Conservation (phyloP, 2,113 vertebrate species). For the Xiphias gladius region DNA sequence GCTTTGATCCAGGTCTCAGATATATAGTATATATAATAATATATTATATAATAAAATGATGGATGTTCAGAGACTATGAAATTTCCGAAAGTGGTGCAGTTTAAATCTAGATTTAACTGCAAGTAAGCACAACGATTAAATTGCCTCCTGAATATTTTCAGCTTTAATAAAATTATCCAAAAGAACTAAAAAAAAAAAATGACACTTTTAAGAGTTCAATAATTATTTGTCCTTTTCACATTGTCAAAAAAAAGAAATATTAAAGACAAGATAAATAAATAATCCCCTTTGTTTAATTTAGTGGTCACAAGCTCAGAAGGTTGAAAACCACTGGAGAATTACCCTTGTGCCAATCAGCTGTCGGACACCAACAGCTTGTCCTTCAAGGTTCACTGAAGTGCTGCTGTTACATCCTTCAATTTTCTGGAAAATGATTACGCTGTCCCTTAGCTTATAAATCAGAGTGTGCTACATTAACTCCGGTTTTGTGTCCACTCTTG, state of each 20-base stretch:
- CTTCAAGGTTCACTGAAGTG: constrained; percentile 46
- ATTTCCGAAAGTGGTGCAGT: too few species aligned
- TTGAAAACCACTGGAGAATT: constrained; percentile 30
- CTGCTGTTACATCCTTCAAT: constrained; percentile 22
- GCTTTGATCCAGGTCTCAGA: too few species aligned
- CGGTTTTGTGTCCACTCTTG: constrained; percentile 8
- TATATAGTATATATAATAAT: too few species aligned
- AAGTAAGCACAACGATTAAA: background rate
- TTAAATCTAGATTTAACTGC: too few species aligned
- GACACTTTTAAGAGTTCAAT: background rate
- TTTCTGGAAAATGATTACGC: constrained; percentile 31
- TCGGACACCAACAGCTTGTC: constrained; percentile 43
- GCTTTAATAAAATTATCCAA: too few species aligned
- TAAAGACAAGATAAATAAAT: constrained; percentile 4
- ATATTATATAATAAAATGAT: too few species aligned
- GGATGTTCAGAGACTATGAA: too few species aligned
- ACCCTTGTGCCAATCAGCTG: constrained; percentile 44
- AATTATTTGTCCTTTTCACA: constrained; percentile 7
- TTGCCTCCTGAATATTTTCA: too few species aligned
- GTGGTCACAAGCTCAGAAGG: constrained; percentile 26
- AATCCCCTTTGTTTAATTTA: constrained; percentile 26
- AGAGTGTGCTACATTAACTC: constrained; percentile 32
- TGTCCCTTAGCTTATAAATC: constrained; percentile 36
- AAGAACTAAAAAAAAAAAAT: background rate
- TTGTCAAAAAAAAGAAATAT: background rate